A percentile compares a stretch with the other conserved stretches of the same genome.
Conservation (phyloP, 2,888 invertebrate species). For the Protophormia terraenovae region DNA sequence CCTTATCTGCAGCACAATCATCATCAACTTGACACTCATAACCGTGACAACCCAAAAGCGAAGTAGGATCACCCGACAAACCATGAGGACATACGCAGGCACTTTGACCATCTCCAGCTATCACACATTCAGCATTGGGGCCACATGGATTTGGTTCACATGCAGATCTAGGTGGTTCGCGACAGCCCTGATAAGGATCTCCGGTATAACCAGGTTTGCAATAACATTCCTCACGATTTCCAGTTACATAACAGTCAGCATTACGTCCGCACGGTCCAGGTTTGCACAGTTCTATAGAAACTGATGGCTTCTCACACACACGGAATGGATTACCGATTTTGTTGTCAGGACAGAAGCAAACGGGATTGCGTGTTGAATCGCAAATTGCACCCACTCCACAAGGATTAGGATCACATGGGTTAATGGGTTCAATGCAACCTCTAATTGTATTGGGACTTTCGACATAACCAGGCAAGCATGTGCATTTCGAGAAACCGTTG, state of each 20-base stretch:
- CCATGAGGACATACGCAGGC: constrained; percentile 89
- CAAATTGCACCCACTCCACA: constrained; percentile 91
- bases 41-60: constrained; percentile 87
- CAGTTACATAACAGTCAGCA: constrained; percentile 91
- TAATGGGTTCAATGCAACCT: constrained; percentile 90
- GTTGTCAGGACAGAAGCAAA: constrained; percentile 93
- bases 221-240: constrained; percentile 92
- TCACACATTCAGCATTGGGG: constrained; percentile 87
- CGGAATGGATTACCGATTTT: constrained; percentile 92
- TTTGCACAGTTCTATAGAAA: constrained; percentile 86
- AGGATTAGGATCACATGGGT: constrained; percentile 91
- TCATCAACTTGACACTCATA: constrained; percentile 91
- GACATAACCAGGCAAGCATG: constrained; percentile 90
- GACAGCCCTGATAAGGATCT: constrained; percentile 90
- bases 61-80: constrained; percentile 89
- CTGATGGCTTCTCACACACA: constrained; percentile 85
- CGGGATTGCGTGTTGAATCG: constrained; percentile 89
- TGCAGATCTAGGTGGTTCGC: constrained; percentile 85
- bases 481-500: constrained; percentile 93
- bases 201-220: constrained; percentile 89
- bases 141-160: constrained; percentile 92
- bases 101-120: constrained; percentile 86
- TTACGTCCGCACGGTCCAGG: constrained; percentile 92
- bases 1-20: constrained; percentile 87
- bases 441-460: constrained; percentile 94